phyloP scores from a whole-genome alignment of 2,113 vertebrate genomes.

The Phocoena sinus region DNA sequence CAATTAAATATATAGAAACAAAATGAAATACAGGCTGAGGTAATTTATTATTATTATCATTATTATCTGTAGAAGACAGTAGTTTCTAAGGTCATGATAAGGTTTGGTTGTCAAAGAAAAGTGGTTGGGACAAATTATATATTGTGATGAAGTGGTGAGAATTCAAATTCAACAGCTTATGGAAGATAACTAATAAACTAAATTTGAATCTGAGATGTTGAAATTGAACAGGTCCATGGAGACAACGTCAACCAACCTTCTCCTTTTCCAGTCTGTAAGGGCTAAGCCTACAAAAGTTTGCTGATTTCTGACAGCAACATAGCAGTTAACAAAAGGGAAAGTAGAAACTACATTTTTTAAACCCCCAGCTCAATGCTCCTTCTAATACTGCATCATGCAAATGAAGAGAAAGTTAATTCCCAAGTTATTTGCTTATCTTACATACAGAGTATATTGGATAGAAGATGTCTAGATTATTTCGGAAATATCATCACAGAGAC shows the following conservation, averaged over 20 bases:
- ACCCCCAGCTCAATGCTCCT: background rate
- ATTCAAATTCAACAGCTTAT: background rate
- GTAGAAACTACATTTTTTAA: background rate
- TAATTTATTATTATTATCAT: background rate
- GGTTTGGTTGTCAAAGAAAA: background rate
- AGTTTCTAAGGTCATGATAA: background rate
- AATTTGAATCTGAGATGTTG: background rate
- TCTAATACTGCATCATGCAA: background rate
- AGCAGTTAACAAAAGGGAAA: background rate
- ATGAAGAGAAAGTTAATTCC: conserved; percentile 10
- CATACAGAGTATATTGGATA: background rate
- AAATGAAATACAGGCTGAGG: background rate
- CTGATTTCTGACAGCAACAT: background rate
- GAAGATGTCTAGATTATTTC: background rate
- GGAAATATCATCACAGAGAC: background rate
- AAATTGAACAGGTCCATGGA: background rate
- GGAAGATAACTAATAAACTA: background rate
- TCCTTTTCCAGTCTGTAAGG: background rate
- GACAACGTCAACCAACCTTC: background rate
- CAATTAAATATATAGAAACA: background rate
- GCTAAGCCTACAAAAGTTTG: background rate
- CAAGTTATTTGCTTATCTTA: background rate
- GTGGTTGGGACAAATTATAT: background rate
- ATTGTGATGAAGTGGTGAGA: background rate
- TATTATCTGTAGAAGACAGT: background rate